Percentiles rank a stretch among this genome's conserved stretches.
phyloP scores from a whole-genome alignment of 2,888 invertebrate genomes.

The Ophonus ardosiacus region DNA sequence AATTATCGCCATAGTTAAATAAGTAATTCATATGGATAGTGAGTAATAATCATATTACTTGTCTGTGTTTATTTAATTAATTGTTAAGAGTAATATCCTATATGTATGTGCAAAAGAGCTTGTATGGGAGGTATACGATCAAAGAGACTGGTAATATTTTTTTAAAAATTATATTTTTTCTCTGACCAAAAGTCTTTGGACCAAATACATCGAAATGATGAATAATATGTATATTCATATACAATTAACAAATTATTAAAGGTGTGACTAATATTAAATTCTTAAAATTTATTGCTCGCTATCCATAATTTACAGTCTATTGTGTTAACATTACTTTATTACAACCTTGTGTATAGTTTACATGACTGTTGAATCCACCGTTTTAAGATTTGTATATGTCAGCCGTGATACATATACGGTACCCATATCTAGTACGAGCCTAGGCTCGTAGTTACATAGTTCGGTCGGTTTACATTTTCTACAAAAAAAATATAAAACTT shows the following conservation, averaged over 20 bases:
- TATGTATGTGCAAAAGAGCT: too few relatives aligned
- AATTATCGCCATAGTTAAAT: not conserved
- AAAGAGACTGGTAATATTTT: not conserved
- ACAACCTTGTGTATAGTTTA: slow-evolving; percentile 2
- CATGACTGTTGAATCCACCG: slow-evolving; percentile 4
- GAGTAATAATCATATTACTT: not conserved
- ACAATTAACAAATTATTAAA: not conserved
- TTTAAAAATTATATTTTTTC: not conserved
- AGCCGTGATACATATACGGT: slow-evolving; percentile 21
- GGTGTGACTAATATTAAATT: not conserved
- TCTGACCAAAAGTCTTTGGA: not conserved
- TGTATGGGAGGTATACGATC: not conserved
- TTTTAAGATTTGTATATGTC: slow-evolving; percentile 2
- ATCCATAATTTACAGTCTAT: not conserved
- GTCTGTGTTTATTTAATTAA: too few relatives aligned
- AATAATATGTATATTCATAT: too few relatives aligned
- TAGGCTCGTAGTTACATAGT: too few relatives aligned
- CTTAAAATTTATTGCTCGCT: not conserved
- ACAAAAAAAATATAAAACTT: too few relatives aligned
- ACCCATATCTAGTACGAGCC: slow-evolving; percentile 1
- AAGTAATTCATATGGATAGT: not conserved
- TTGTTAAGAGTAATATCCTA: too few relatives aligned
- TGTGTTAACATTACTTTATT: not conserved
- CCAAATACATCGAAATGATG: not conserved
- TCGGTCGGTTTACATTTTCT: too few relatives aligned